A percentile compares a stretch with the other conserved stretches of the same genome.
These are phyloP conservation scores for Pimephales promelas DNA, from an alignment of 2,113 vertebrate species.

Conservation along the genomic window DNA sequence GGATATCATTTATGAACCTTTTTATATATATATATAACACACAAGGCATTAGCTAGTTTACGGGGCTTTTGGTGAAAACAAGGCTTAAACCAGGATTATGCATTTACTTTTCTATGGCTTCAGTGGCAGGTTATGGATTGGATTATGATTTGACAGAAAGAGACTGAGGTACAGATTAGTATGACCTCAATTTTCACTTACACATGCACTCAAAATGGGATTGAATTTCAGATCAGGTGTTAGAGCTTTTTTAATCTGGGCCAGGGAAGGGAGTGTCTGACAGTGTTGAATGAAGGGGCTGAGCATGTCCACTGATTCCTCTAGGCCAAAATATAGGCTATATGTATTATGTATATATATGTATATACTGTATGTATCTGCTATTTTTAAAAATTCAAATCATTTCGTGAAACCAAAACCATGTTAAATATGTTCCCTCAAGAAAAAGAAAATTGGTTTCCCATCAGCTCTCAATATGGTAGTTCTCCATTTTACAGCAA, in stretches of 20 bases:
- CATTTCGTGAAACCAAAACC: background rate
- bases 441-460: slow-evolving; percentile 32
- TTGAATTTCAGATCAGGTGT: slow-evolving; percentile 38
- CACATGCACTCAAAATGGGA: slow-evolving; percentile 37
- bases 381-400: background rate
- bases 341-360: no score
- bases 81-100: slow-evolving; percentile 44
- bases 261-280: background rate
- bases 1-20: slow-evolving; percentile 28
- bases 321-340: background rate
- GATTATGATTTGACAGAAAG: slow-evolving; percentile 55
- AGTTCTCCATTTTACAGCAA: slow-evolving; percentile 30
- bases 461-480: slow-evolving; percentile 26
- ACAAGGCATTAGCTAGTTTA: slow-evolving; percentile 28
- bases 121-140: slow-evolving; percentile 53
- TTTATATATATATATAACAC: slow-evolving; percentile 34
- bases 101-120: slow-evolving; percentile 26
- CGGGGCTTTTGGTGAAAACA: slow-evolving; percentile 40
- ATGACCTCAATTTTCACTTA: slow-evolving; percentile 56
- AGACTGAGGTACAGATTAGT: slow-evolving; percentile 54
- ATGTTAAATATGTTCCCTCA: background rate
- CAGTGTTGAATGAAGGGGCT: background rate
- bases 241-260: slow-evolving; percentile 1
- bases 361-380: background rate
- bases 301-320: background rate